A percentile compares a stretch with the other conserved stretches of the same genome.
phyloP scores from a whole-genome alignment of 2,888 invertebrate species.

The Drosophila pullipes region DNA sequence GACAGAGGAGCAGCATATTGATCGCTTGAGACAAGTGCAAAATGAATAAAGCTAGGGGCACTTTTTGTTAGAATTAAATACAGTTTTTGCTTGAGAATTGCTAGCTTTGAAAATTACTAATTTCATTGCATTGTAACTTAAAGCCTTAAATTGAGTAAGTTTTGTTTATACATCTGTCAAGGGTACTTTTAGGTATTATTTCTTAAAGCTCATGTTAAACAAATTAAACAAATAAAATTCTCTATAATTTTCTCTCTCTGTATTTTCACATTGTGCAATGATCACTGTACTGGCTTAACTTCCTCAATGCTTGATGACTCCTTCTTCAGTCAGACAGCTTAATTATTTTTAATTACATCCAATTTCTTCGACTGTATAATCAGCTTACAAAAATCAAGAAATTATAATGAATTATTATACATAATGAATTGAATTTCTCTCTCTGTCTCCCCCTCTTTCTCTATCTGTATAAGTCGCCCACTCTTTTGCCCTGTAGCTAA shows the following conservation, averaged over 20 bases:
- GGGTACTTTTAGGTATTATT: neutral
- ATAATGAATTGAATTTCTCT: conserved; percentile 35
- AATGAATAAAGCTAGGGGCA: neutral
- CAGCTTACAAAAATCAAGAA: conserved; percentile 44
- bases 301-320: conserved; percentile 21
- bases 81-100: neutral
- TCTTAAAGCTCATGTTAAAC: neutral
- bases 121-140: neutral
- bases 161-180: neutral
- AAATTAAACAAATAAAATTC: neutral
- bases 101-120: neutral
- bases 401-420: conserved; percentile 40
- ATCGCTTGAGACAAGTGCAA: conserved; percentile 9
- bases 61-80: neutral
- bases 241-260: neutral
- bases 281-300: conserved; percentile 8
- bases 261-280: neutral
- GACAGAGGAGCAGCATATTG: conserved; percentile 50
- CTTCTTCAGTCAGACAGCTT: conserved; percentile 30
- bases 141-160: neutral
- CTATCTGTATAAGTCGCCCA: conserved; percentile 13
- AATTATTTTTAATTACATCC: conserved; percentile 48
- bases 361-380: conserved; percentile 39
- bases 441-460: neutral
- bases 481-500: conserved; percentile 22